Percentiles rank a stretch among this genome's conserved stretches.
Conservation (phyloP, 2,113 vertebrate species). For the Dipodomys ordii region DNA sequence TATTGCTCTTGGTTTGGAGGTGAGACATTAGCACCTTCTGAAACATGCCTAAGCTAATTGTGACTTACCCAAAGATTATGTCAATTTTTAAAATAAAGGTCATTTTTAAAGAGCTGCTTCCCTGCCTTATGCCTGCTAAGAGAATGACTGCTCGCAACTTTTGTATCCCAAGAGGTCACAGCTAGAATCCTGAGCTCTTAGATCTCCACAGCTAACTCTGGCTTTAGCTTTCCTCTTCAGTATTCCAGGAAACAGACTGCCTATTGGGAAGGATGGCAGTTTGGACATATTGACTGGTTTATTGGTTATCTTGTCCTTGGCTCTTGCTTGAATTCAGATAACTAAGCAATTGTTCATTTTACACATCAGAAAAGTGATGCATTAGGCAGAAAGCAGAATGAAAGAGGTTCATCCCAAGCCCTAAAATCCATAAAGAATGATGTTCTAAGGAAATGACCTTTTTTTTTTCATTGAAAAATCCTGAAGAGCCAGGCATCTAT, state of each 20-base stretch:
- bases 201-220: not conserved
- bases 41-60: conserved; percentile 46
- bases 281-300: not conserved
- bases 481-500: not conserved
- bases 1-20: conserved; percentile 10
- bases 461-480: not conserved
- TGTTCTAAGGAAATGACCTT: not conserved
- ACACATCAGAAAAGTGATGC: not conserved
- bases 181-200: not conserved
- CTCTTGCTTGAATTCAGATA: not conserved
- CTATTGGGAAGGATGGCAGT: not conserved
- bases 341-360: not conserved
- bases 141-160: not conserved
- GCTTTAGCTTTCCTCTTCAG: not conserved
- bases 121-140: conserved; percentile 3
- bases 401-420: not conserved
- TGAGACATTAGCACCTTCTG: conserved; percentile 23
- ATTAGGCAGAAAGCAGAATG: not conserved
- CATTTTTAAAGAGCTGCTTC: conserved; percentile 17
- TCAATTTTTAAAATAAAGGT: conserved; percentile 75
- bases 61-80: conserved; percentile 75
- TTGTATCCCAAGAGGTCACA: not conserved
- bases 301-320: not conserved
- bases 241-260: not conserved
- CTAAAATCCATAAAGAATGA: conserved; percentile 1